Evolutionary conservation across 2,113 vertebrate species (phyloP).

Genomic region (Hoplias malabaricus): DNA sequence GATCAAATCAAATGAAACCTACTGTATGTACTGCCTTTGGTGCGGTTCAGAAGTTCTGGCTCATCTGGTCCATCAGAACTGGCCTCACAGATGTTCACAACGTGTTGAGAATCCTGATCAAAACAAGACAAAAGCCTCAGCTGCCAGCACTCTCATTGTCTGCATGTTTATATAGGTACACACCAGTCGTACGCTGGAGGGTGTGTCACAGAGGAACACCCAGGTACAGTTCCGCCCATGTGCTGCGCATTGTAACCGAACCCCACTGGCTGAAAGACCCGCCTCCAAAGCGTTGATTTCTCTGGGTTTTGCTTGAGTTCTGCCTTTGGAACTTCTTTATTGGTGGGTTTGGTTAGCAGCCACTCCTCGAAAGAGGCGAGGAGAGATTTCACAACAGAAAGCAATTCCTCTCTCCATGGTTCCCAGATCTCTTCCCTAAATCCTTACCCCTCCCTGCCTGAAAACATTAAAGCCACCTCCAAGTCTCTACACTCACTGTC

Average conservation of each 20-base stretch:
- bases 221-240: neutral
- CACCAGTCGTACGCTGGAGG: neutral
- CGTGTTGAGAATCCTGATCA: neutral
- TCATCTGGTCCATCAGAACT: neutral
- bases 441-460: too few relatives aligned
- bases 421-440: neutral
- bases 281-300: neutral
- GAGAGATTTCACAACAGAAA: neutral
- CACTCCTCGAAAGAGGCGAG: neutral
- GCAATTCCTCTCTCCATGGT: neutral
- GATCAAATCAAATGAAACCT: neutral
- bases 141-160: neutral
- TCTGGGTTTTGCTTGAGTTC: neutral
- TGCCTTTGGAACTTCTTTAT: neutral
- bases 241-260: neutral
- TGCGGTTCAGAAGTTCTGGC: neutral
- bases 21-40: neutral
- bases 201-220: neutral
- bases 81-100: neutral
- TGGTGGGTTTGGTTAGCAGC: neutral
- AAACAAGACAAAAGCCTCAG: neutral
- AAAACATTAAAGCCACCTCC: too few relatives aligned
- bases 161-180: neutral
- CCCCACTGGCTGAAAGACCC: neutral
- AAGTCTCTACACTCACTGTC: too few relatives aligned